phyloP scores from a whole-genome alignment of 2,888 invertebrate genomes.

The Encarsia formosa region DNA sequence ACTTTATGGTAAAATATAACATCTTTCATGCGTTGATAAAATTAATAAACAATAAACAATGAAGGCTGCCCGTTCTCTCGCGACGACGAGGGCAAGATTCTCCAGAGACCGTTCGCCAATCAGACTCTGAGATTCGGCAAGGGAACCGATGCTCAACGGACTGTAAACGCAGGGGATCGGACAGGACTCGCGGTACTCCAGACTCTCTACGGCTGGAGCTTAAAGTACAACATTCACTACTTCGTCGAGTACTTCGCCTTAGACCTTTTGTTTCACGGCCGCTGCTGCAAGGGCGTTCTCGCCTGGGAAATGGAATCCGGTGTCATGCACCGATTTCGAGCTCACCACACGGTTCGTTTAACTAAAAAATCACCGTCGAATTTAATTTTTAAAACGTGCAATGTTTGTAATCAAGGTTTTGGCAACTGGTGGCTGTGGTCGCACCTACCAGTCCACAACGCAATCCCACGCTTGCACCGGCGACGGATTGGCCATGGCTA shows the following conservation, averaged over 20 bases:
- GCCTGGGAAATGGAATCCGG: conserved; percentile 69
- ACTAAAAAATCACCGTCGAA: neutral
- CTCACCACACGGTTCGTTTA: conserved; percentile 51
- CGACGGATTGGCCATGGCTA: conserved; percentile 92
- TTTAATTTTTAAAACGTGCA: neutral
- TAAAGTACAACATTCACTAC: conserved; percentile 66
- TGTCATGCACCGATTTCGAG: conserved; percentile 62
- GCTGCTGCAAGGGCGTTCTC: conserved; percentile 59
- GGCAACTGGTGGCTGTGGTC: conserved; percentile 43
- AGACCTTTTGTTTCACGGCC: conserved; percentile 66
- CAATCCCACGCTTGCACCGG: conserved; percentile 98
- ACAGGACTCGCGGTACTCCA: conserved; percentile 69
- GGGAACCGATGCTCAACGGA: conserved; percentile 62
- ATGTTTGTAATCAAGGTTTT: conserved; percentile 34
- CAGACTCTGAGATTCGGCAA: conserved; percentile 65
- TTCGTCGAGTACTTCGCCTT: conserved; percentile 70
- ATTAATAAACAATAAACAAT: too few species aligned
- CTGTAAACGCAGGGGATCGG: conserved; percentile 66
- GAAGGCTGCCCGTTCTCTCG: conserved; percentile 67
- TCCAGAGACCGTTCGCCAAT: conserved; percentile 70
- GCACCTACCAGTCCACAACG: conserved; percentile 90
- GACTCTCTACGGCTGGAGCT: conserved; percentile 66
- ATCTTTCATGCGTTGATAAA: too few species aligned
- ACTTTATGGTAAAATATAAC: too few species aligned
- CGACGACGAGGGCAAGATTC: conserved; percentile 64